Percentiles rank a stretch among this genome's conserved stretches.
These are phyloP conservation scores for Diadema setosum DNA, from an alignment of 35 echinoderm and acorn worm species.

Conservation along the genomic window DNA sequence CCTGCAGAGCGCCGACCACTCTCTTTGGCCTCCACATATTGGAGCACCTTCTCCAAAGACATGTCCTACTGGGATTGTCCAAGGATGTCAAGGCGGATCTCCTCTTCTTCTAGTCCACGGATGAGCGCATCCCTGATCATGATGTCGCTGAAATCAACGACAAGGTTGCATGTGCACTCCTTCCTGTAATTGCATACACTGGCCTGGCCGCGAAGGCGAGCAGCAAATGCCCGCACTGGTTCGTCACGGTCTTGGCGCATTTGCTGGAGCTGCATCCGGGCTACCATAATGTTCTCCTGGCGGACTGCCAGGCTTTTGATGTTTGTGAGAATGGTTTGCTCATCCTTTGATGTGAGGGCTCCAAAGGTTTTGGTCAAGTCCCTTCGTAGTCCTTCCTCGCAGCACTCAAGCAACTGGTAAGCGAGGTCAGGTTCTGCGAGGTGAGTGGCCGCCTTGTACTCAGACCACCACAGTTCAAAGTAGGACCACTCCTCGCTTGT, in stretches of 20 bases:
- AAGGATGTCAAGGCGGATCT: no score
- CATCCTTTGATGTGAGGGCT: background rate
- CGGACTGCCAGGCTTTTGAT: slow-evolving; percentile 45
- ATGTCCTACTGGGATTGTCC: slow-evolving; percentile 10
- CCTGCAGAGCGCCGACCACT: slow-evolving; percentile 11
- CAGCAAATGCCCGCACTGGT: slow-evolving; percentile 24
- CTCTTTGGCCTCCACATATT: slow-evolving; percentile 42
- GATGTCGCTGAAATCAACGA: slow-evolving; percentile 10
- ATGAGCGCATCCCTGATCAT: slow-evolving; percentile 21
- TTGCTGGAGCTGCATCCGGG: slow-evolving; percentile 4
- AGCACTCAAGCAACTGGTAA: slow-evolving; percentile 37
- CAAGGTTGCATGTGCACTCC: background rate
- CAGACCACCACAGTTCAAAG: slow-evolving; percentile 22
- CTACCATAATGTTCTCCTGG: slow-evolving; percentile 39
- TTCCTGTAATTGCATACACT: slow-evolving; percentile 9
- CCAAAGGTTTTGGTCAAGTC: slow-evolving; percentile 35
- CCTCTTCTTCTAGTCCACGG: slow-evolving; percentile 37
- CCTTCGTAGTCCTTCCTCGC: slow-evolving; percentile 32
- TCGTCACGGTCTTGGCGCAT: slow-evolving; percentile 59
- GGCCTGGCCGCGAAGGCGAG: slow-evolving; percentile 21
- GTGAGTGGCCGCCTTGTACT: slow-evolving; percentile 57
- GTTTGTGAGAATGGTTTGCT: background rate
- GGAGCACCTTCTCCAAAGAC: slow-evolving; percentile 25
- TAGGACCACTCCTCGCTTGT: slow-evolving; percentile 57
- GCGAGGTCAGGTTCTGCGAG: slow-evolving; percentile 22